Base-by-base conservation (phyloP, 2,888 invertebrate species). In the Sinotaia quadrata region DNA sequence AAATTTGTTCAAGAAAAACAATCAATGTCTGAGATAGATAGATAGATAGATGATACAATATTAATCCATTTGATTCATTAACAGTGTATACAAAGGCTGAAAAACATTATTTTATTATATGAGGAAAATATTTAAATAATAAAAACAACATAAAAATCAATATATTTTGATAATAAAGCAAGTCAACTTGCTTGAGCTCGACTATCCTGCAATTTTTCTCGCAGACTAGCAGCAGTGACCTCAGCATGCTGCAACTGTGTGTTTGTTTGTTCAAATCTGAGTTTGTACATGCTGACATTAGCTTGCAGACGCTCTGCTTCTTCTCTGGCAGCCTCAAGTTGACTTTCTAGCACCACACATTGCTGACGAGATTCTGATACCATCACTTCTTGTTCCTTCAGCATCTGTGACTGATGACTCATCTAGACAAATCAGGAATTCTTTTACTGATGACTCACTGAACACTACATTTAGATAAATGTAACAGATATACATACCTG, bases 151-250 rank as follows among this genome's bases (percentile, higher is more conserved):
- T n/a, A n/a, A n/a, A n/a, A n/a, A n/a, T n/a, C n/a, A n/a, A n/a
- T n/a, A n/a, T n/a, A n/a, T n/a, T n/a, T n/a, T n/a, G n/a, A n/a
- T n/a, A n/a, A n/a, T n/a, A n/a, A n/a, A n/a, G n/a, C n/a, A n/a
- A n/a, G n/a, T n/a, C n/a, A n/a, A n/a, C 75, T 68, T 49, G 80
- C 82, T 78, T 78, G 76, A 56, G 78, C 80, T 24, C 84, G 72
- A 37, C 79, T 80, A 44, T 85, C 83, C 0, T 81, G 77, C 18
- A 86, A 77, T 66, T 84, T 82, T 61, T 86, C 84, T 73, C 84
- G 83, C 31, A 84, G 75, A 33, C 74, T 79, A 68, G 74, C 76
- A 12, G 85, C 75, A 3, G 84, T 80, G 33, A 75, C 75, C 72
- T 87, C 85, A 18, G 86, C 76, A 49, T 83, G 83, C 12, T 69